These are phyloP conservation scores for Aplidium turbinatum DNA, from an alignment of 23 tunicate species.

Conservation along the genomic window DNA sequence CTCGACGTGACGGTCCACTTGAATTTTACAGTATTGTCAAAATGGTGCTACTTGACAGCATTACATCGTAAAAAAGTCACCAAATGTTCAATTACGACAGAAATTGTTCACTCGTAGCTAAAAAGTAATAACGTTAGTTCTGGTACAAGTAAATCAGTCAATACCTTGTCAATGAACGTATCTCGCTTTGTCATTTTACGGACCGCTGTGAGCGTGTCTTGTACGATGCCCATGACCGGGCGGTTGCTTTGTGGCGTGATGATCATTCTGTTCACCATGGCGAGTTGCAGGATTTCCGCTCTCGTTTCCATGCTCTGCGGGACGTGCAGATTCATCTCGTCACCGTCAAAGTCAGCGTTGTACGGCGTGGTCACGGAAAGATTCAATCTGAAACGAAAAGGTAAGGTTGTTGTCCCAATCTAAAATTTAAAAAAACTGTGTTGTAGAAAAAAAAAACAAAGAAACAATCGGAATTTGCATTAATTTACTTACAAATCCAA, in stretches of 20 bases:
- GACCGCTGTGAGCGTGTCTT: slow-evolving; percentile 98
- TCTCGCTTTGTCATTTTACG: slow-evolving; percentile 99
- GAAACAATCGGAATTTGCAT: too few relatives aligned
- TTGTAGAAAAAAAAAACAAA: too few relatives aligned
- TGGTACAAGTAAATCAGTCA: not conserved
- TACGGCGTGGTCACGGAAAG: slow-evolving; percentile 98
- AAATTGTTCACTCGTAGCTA: not conserved
- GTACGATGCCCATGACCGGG: slow-evolving; percentile 99
- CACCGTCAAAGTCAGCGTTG: slow-evolving; percentile 99
- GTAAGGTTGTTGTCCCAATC: too few relatives aligned
- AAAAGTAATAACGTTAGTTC: not conserved
- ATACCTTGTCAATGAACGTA: slow-evolving; percentile 92
- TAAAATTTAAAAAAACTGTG: too few relatives aligned
- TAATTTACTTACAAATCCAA: too few relatives aligned
- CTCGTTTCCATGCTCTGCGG: slow-evolving; percentile 99
- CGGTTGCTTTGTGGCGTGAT: slow-evolving; percentile 98
- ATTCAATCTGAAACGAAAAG: slow-evolving; percentile 65
- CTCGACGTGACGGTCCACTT: too few relatives aligned
- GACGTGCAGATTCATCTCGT: slow-evolving; percentile 98
- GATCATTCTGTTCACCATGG: slow-evolving; percentile 94
- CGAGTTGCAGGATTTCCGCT: slow-evolving; percentile 95
- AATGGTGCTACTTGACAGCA: too few relatives aligned
- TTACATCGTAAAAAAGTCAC: not conserved
- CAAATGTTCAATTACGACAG: not conserved
- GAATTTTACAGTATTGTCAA: too few relatives aligned